Percentiles rank a stretch among this genome's conserved stretches.
Evolutionary conservation across 2,113 vertebrate species (phyloP).

Genomic region (Chaetodon auriga): DNA sequence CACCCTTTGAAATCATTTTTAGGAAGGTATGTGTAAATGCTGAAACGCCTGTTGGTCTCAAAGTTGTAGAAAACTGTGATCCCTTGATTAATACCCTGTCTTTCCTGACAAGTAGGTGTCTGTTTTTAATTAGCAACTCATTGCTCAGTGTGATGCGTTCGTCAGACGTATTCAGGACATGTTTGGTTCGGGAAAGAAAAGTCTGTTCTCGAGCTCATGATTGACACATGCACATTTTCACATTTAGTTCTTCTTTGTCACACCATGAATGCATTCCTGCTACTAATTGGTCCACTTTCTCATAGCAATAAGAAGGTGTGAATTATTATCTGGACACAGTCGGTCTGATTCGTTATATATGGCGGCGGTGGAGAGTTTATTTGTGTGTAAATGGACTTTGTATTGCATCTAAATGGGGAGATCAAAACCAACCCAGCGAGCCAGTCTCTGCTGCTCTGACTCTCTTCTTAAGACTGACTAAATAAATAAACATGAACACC

Average conservation of each 20-base stretch:
- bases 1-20: not conserved
- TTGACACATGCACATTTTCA: slow-evolving; percentile 37
- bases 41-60: not conserved
- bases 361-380: not conserved
- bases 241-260: slow-evolving; percentile 22
- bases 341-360: slow-evolving; percentile 21
- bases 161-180: slow-evolving; percentile 18
- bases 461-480: slow-evolving; percentile 2
- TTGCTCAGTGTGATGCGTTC: slow-evolving; percentile 16
- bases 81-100: slow-evolving; percentile 21
- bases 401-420: not conserved
- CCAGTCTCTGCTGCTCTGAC: not conserved
- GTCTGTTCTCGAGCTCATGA: not conserved
- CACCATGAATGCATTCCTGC: slow-evolving; percentile 18
- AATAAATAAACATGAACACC: slow-evolving; percentile 38
- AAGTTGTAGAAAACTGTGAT: slow-evolving; percentile 16
- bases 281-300: slow-evolving; percentile 29
- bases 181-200: slow-evolving; percentile 28
- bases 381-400: slow-evolving; percentile 1
- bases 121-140: slow-evolving; percentile 37
- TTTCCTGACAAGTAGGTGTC: slow-evolving; percentile 32
- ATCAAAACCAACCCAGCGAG: not conserved
- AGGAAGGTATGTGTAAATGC: not conserved
- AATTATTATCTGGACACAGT: slow-evolving; percentile 10
- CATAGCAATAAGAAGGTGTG: slow-evolving; percentile 33